These are phyloP conservation scores for Lycia hirtaria DNA, from an alignment of 2,888 invertebrate species.

Conservation along the genomic window DNA sequence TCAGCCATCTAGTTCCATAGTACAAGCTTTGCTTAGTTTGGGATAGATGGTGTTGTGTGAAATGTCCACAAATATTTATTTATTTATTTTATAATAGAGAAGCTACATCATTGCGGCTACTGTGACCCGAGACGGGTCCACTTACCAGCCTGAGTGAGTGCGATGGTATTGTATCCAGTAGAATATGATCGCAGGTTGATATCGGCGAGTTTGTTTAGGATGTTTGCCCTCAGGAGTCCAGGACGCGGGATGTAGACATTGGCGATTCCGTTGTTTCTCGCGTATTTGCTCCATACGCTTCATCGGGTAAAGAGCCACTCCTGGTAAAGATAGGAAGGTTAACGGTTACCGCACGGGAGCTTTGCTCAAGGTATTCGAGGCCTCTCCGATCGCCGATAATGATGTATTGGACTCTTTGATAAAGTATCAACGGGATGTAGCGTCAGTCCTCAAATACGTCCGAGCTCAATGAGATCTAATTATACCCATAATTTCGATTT, in stretches of 20 bases:
- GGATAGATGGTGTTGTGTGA: no score
- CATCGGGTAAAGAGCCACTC: constrained; percentile 38
- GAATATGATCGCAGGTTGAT: constrained; percentile 12
- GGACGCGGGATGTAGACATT: constrained; percentile 37
- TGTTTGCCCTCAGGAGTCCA: constrained; percentile 49
- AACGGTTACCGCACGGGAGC: not conserved
- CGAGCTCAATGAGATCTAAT: no score
- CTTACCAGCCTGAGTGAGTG: no score
- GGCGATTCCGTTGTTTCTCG: constrained; percentile 39
- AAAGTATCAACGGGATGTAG: no score
- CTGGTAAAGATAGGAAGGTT: not conserved
- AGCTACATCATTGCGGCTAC: no score
- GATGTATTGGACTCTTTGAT: constrained; percentile 2
- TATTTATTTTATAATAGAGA: no score
- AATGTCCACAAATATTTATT: no score
- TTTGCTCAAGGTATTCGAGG: not conserved
- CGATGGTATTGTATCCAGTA: not conserved
- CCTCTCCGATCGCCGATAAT: not conserved
- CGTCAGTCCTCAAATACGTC: no score
- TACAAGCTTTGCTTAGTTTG: no score
- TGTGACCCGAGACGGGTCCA: no score
- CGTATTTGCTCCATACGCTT: constrained; percentile 49
- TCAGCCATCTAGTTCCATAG: no score
- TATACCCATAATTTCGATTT: no score
- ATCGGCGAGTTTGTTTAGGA: constrained; percentile 55